Evolutionary conservation across 1,140 invertebrate genomes (phyloP), one percentile per base, ranked within the genome.

Genomic region (Hyles vespertilio): DNA sequence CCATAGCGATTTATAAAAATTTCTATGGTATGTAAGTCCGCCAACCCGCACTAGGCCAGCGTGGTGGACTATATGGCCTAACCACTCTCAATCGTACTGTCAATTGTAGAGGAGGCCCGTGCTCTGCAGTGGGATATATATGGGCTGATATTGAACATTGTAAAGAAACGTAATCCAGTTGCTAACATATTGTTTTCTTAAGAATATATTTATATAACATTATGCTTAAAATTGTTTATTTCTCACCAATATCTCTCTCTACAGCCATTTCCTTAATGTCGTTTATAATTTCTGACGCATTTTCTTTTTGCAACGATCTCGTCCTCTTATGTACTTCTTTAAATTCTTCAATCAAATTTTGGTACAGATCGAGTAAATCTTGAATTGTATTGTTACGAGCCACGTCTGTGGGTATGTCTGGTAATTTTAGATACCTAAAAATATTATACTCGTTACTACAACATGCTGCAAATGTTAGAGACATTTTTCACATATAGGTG

Each of bases 261-360:
- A 95, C 93, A 69, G 96, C 95, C 95, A 97, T 97, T 44, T 95
- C 93, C 71, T 93, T 92, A 7, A 96, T 93, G 76, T 97, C 95
- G 67, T 93, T 93, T 46, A 93, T 92, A 44, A 95, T 90, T 83
- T 95, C 94, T 10, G 90, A 79, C 0, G 91, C 87, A 60, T 88
- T 91, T 69, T 92, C 91, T 56, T 93, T 93, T 56, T 94, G 84
- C 22, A 91, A 80, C 66, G 81, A 56, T 49, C 95, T 92, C 53
- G 92, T 91, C 74, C 94, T 92, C 73, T 94, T 96, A 74, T 97
- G 96, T 2, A 93, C 87, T 3, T 92, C 90, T 87, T 96, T 97
- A 80, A 97, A 97, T 69, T 95, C 92, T 61, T 95, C 94, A 48
- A 97, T 95, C n/a, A 95, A 79, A 64, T 91, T 91, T 59, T 94